Conservation (phyloP, 35 echinoderm and acorn worm species). For the Chiridota heheva region DNA sequence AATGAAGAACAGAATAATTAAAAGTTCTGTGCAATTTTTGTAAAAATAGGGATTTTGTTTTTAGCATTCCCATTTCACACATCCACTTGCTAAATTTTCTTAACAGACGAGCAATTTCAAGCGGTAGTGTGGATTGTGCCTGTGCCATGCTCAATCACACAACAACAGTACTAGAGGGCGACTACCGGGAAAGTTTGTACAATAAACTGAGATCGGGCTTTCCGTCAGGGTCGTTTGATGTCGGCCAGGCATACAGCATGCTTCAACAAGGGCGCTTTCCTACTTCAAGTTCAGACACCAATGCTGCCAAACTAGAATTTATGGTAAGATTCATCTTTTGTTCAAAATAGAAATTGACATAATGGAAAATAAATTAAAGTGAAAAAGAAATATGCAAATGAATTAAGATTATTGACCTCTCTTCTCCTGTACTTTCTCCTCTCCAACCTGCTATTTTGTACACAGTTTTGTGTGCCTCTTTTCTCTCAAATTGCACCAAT, state of each 20-base stretch:
- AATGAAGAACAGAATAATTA: too few species aligned
- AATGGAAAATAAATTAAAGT: too few species aligned
- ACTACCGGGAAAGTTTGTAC: conserved; percentile 80
- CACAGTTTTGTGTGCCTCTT: too few species aligned
- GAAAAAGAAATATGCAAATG: too few species aligned
- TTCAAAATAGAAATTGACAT: too few species aligned
- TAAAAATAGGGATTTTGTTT: too few species aligned
- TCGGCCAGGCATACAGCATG: conserved; percentile 92
- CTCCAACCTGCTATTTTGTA: too few species aligned
- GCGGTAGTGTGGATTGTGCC: conserved; percentile 88
- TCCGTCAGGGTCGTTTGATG: conserved; percentile 93
- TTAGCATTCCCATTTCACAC: too few species aligned
- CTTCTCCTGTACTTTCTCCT: too few species aligned
- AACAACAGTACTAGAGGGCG: conserved; percentile 74
- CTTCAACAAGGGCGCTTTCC: conserved; percentile 91
- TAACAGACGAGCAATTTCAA: conserved; percentile 89
- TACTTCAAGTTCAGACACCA: conserved; percentile 86
- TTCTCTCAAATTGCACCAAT: too few species aligned
- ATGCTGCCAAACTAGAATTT: conserved; percentile 95
- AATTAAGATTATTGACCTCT: neutral
- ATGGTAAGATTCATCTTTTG: conserved; percentile 79
- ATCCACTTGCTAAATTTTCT: conserved; percentile 11
- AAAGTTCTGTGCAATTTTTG: too few species aligned
- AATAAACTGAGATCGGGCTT: conserved; percentile 84
- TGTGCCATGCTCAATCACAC: conserved; percentile 96